Evolutionary conservation across 2,113 vertebrate species (phyloP).

Genomic region (Zosterops japonicus): DNA sequence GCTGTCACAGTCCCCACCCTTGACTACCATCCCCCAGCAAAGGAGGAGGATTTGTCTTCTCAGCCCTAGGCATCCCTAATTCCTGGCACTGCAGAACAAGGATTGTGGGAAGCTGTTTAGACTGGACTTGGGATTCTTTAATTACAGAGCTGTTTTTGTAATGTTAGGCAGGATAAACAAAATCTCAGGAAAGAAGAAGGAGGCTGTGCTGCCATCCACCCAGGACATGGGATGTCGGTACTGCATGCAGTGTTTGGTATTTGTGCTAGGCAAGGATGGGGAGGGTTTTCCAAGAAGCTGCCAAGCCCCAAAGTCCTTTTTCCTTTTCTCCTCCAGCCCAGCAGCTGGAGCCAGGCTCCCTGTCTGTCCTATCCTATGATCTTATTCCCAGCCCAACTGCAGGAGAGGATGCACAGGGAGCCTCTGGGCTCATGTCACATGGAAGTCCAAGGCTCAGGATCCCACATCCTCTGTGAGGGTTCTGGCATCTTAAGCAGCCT

Average conservation of each 20-base stretch:
- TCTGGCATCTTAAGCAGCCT: background rate
- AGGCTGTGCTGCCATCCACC: background rate
- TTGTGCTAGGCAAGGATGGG: background rate
- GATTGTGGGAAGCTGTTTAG: conserved; percentile 20
- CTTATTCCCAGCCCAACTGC: background rate
- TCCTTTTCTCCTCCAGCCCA: background rate
- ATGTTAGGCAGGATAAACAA: conserved; percentile 40
- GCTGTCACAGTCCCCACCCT: rapidly evolving
- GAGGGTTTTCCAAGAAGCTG: background rate
- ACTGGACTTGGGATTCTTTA: background rate
- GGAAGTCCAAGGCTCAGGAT: background rate
- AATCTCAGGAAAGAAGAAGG: background rate
- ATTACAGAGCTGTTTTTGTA: background rate
- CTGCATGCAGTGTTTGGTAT: rapidly evolving
- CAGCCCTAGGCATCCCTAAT: background rate
- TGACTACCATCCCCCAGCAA: background rate
- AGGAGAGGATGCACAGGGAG: background rate
- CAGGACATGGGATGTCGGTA: rapidly evolving
- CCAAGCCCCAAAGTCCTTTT: background rate
- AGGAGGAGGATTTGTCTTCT: background rate
- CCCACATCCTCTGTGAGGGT: background rate
- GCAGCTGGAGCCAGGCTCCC: background rate
- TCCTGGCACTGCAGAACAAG: background rate
- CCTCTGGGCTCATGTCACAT: background rate
- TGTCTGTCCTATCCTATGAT: background rate